A percentile compares a stretch with the other conserved stretches of the same genome.
Evolutionary conservation across 1,140 invertebrate genomes (phyloP).

Genomic region (Macrotrachela quadricornifera): DNA sequence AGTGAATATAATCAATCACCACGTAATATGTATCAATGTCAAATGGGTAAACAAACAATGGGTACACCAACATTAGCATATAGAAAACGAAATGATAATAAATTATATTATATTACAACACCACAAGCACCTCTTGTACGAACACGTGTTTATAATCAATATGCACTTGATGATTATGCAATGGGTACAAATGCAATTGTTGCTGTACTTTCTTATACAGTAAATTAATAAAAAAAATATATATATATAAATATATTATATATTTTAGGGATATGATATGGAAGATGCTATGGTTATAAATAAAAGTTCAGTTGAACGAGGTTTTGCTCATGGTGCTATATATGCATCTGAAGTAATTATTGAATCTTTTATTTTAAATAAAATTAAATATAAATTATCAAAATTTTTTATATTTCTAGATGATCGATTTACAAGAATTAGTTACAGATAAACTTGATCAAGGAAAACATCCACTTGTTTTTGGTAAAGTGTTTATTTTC

Average conservation of each 20-base stretch:
- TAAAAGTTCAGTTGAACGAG: slow-evolving; percentile 70
- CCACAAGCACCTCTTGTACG: slow-evolving; percentile 68
- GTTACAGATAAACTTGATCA: not conserved
- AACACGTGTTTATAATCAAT: slow-evolving; percentile 61
- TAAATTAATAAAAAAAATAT: slow-evolving; percentile 24
- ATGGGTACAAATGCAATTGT: slow-evolving; percentile 91
- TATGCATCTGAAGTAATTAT: slow-evolving; percentile 53
- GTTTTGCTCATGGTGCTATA: slow-evolving; percentile 70
- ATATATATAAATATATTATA: not conserved
- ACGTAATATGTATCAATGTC: slow-evolving; percentile 65
- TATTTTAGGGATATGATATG: slow-evolving; percentile 81
- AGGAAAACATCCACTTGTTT: slow-evolving; percentile 7
- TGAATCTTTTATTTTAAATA: not conserved
- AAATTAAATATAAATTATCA: not conserved
- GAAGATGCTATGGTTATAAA: slow-evolving; percentile 99
- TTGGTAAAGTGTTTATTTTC: not conserved
- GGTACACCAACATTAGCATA: slow-evolving; percentile 69
- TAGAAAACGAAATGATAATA: slow-evolving; percentile 54
- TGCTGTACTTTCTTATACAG: slow-evolving; percentile 87
- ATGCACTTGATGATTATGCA: slow-evolving; percentile 73
- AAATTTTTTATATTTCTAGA: slow-evolving; percentile 8
- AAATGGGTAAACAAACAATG: slow-evolving; percentile 98
- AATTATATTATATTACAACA: slow-evolving; percentile 70
- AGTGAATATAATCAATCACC: slow-evolving; percentile 96
- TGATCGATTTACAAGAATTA: slow-evolving; percentile 6